A percentile compares a stretch with the other conserved stretches of the same genome.
phyloP scores from a whole-genome alignment of 2,888 invertebrate species.

The Cheilosia grossa region DNA sequence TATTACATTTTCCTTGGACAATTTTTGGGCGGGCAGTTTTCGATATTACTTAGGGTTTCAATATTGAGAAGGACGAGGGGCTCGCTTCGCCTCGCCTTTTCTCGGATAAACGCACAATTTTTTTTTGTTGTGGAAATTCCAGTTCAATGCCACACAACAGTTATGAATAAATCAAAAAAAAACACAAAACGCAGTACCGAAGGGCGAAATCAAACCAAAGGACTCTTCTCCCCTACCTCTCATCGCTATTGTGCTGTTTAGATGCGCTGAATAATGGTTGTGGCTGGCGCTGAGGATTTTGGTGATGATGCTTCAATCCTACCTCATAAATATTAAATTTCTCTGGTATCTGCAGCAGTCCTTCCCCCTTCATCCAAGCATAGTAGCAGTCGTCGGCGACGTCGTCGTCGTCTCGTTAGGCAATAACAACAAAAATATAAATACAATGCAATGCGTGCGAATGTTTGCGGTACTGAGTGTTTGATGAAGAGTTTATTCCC shows the following conservation, averaged over 20 bases:
- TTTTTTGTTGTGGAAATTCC: slow-evolving; percentile 67
- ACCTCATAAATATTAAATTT: slow-evolving; percentile 69
- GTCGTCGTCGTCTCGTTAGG: slow-evolving; percentile 45
- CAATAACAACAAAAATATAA: slow-evolving; percentile 48
- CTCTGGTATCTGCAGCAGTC: slow-evolving; percentile 37
- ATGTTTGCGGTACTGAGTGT: slow-evolving; percentile 47
- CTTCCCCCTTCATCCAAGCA: slow-evolving; percentile 22
- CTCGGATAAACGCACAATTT: slow-evolving; percentile 55
- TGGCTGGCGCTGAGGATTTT: slow-evolving; percentile 68
- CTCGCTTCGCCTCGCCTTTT: slow-evolving; percentile 59
- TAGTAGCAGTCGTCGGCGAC: slow-evolving; percentile 14
- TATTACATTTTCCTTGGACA: slow-evolving; percentile 42
- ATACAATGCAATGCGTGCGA: slow-evolving; percentile 48
- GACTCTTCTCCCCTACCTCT: slow-evolving; percentile 45
- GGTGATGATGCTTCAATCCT: slow-evolving; percentile 69
- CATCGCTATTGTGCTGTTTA: slow-evolving; percentile 56
- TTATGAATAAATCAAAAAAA: slow-evolving; percentile 68
- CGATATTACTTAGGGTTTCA: slow-evolving; percentile 41
- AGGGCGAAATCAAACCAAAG: slow-evolving; percentile 55
- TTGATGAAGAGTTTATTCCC: slow-evolving; percentile 37
- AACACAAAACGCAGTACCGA: slow-evolving; percentile 37
- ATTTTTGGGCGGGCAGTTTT: slow-evolving; percentile 62
- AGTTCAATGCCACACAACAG: slow-evolving; percentile 65
- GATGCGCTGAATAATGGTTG: slow-evolving; percentile 65
- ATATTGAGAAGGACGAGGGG: slow-evolving; percentile 51